Evolutionary conservation across 2,797 vertebrate species (phyloP).

Genomic region (Eulemur rubriventer): DNA sequence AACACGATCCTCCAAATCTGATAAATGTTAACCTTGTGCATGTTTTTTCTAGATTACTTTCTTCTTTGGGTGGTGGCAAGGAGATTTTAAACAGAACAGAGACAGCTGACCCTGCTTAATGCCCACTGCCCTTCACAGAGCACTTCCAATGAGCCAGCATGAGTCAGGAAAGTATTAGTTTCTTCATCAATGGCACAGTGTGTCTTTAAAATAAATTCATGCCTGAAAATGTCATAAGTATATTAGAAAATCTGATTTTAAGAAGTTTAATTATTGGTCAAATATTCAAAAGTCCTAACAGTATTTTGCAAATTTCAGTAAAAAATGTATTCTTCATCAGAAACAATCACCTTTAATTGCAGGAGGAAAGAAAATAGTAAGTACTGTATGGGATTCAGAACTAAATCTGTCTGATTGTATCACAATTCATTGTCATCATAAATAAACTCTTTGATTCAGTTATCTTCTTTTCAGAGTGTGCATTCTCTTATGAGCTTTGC

Average conservation of each 20-base stretch:
- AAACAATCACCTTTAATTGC: background rate
- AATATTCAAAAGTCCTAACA: background rate
- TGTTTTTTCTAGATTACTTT: background rate
- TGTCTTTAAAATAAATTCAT: background rate
- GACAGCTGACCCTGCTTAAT: too few relatives aligned
- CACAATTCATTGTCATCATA: background rate
- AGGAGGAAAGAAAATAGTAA: background rate
- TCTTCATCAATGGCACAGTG: background rate
- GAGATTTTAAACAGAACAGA: background rate
- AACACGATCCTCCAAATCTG: background rate
- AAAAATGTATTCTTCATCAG: background rate
- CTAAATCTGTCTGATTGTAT: background rate
- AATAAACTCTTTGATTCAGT: background rate
- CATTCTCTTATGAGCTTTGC: background rate
- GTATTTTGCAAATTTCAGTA: background rate
- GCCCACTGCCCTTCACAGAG: background rate
- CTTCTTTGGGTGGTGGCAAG: background rate
- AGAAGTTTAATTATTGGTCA: background rate
- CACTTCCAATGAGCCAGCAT: background rate
- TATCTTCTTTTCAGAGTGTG: background rate
- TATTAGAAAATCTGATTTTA: background rate
- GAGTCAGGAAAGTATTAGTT: background rate
- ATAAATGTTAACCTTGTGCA: background rate
- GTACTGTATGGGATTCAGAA: background rate
- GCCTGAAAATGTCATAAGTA: background rate